Percentiles rank a stretch among this genome's conserved stretches.
Evolutionary conservation across 2,797 vertebrate genomes (phyloP).

Genomic region (Spondyliosoma cantharus): DNA sequence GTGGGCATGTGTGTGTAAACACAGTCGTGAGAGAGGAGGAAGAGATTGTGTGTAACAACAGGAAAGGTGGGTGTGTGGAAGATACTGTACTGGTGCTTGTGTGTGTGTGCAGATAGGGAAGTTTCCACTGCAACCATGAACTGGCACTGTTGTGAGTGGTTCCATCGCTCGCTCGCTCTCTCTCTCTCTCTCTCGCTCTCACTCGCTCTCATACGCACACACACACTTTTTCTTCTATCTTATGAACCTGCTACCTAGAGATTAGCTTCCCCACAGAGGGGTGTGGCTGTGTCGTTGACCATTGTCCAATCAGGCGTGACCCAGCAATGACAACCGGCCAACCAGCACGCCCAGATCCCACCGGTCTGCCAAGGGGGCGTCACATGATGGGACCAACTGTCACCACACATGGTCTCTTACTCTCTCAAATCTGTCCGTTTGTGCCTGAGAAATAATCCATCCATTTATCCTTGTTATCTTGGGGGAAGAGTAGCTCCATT

Average conservation of each 20-base stretch:
- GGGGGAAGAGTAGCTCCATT: background rate
- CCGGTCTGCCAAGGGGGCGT: slow-evolving; percentile 70
- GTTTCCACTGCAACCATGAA: slow-evolving; percentile 51
- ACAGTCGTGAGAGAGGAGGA: slow-evolving; percentile 47
- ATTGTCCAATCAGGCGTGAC: slow-evolving; percentile 75
- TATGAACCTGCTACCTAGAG: slow-evolving; percentile 74
- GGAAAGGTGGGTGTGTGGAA: slow-evolving; percentile 46
- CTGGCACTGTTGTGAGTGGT: slow-evolving; percentile 19
- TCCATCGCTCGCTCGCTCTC: slow-evolving; percentile 6
- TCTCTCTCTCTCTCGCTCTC: background rate
- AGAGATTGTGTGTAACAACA: slow-evolving; percentile 51
- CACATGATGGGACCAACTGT: slow-evolving; percentile 82
- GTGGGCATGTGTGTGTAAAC: slow-evolving; percentile 13
- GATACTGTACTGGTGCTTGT: slow-evolving; percentile 30
- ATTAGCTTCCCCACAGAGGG: slow-evolving; percentile 79
- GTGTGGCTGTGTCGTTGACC: slow-evolving; percentile 73
- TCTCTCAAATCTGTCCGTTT: slow-evolving; percentile 69
- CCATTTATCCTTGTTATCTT: slow-evolving; percentile 52
- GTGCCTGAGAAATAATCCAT: slow-evolving; percentile 59
- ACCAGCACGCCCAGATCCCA: slow-evolving; percentile 69
- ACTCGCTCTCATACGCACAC: slow-evolving; percentile 10
- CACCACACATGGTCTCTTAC: slow-evolving; percentile 79
- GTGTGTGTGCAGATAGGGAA: slow-evolving; percentile 53
- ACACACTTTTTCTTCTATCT: slow-evolving; percentile 35
- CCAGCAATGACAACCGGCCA: slow-evolving; percentile 68